A percentile compares a stretch with the other conserved stretches of the same genome.
Conservation (phyloP, 2,888 invertebrate species). For the Anticlea derivata region DNA sequence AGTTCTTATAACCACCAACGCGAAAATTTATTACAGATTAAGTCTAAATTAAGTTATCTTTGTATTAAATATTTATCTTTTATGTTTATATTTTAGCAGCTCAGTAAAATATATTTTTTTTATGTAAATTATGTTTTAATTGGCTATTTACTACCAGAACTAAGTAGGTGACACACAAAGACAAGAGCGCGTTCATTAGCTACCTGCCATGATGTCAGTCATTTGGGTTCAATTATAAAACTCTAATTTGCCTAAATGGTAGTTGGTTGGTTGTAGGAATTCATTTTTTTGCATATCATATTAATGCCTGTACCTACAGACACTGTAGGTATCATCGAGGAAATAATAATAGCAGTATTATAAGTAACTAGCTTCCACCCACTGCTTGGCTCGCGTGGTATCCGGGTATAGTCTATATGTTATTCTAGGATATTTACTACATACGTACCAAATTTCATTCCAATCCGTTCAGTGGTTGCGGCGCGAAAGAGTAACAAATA, state of each 20-base stretch:
- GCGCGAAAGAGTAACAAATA: too few species aligned
- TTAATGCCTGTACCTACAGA: too few species aligned
- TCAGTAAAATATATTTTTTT: constrained; percentile 35
- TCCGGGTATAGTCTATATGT: too few species aligned
- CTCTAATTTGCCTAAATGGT: constrained; percentile 20
- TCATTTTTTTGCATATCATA: constrained; percentile 9
- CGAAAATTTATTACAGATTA: constrained; percentile 63
- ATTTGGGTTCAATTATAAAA: constrained; percentile 10
- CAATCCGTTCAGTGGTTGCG: too few species aligned
- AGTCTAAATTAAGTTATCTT: constrained; percentile 66
- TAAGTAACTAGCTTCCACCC: too few species aligned
- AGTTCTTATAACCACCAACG: constrained; percentile 69
- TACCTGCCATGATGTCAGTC: constrained; percentile 27
- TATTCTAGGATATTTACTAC: too few species aligned
- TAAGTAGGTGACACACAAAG: constrained; percentile 1
- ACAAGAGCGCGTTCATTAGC: not conserved
- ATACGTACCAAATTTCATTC: too few species aligned
- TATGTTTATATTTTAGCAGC: constrained; percentile 34
- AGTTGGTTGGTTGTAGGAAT: constrained; percentile 40
- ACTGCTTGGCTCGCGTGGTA: too few species aligned
- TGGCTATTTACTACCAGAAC: constrained; percentile 27
- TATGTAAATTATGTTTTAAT: constrained; percentile 39
- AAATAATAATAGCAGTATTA: too few species aligned
- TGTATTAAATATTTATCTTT: constrained; percentile 47
- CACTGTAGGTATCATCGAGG: too few species aligned